These are phyloP conservation scores for Temnothorax curvispinosus DNA, from an alignment of 1,140 invertebrate genomes.

Conservation along the genomic window DNA sequence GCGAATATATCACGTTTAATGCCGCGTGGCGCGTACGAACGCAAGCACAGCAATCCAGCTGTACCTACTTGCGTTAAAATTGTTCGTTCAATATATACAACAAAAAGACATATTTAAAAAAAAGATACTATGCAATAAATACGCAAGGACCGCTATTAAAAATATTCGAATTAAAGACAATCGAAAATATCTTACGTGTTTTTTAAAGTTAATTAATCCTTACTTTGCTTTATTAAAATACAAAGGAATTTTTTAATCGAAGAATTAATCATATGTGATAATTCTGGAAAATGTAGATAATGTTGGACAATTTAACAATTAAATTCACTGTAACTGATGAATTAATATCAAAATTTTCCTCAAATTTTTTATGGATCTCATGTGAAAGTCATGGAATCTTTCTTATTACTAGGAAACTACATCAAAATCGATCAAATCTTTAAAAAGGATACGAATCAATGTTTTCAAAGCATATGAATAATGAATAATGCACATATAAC, in stretches of 20 bases:
- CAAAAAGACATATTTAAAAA: not conserved
- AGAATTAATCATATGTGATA: not conserved
- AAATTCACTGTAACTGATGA: not conserved
- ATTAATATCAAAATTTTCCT: not conserved
- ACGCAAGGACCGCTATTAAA: not conserved
- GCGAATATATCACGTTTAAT: constrained; percentile 22
- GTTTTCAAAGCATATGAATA: not conserved
- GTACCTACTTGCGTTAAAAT: not conserved
- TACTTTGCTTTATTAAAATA: not conserved
- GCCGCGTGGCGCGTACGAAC: not conserved
- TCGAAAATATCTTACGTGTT: not conserved
- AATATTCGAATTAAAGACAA: not conserved
- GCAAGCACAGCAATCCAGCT: constrained; percentile 16
- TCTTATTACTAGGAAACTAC: not conserved
- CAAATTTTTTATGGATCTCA: not conserved
- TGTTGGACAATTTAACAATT: not conserved
- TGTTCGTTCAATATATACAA: not conserved
- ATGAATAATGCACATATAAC: not conserved
- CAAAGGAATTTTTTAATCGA: not conserved
- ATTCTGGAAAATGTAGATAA: not conserved
- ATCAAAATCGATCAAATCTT: not conserved
- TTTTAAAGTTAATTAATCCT: not conserved
- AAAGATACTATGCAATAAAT: not conserved
- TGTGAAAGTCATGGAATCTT: not conserved
- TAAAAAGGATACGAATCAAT: constrained; percentile 26